Percentiles rank a stretch among this genome's conserved stretches.
Conservation (phyloP, 2,888 invertebrate genomes). For the Epirrhoe alternata region DNA sequence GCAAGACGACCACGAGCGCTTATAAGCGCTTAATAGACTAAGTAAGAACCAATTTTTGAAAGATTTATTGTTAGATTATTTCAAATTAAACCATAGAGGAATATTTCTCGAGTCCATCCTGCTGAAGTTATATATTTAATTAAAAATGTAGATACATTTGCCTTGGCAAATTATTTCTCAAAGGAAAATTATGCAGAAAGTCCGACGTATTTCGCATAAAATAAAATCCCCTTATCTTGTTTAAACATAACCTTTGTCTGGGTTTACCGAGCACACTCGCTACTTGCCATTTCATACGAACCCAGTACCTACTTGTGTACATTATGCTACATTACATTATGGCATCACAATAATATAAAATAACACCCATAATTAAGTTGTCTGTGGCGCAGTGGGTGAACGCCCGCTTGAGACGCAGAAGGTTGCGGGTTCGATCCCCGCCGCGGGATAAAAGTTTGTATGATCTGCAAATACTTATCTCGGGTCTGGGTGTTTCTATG, state of each 20-base stretch:
- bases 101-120: not conserved
- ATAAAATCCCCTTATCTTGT: conserved; percentile 18
- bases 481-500: too few species aligned
- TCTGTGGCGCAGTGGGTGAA: too few species aligned
- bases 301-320: not conserved
- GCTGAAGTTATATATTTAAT: not conserved
- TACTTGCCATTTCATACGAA: not conserved
- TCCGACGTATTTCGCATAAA: not conserved
- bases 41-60: not conserved
- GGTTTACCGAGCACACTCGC: conserved; percentile 7
- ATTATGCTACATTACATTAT: too few species aligned
- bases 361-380: not conserved
- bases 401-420: too few species aligned
- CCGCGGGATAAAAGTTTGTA: too few species aligned
- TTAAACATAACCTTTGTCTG: conserved; percentile 16
- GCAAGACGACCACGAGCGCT: too few species aligned
- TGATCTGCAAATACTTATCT: too few species aligned
- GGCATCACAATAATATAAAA: not conserved
- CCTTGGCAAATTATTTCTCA: not conserved
- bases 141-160: not conserved
- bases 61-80: not conserved
- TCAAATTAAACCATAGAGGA: too few species aligned
- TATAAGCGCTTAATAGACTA: too few species aligned
- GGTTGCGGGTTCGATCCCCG: too few species aligned
- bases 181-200: not conserved